Evolutionary conservation across 2,113 vertebrate species (phyloP), one percentile per base, ranked within the genome.

Genomic region (Hypocryptadius cinnamomeus): DNA sequence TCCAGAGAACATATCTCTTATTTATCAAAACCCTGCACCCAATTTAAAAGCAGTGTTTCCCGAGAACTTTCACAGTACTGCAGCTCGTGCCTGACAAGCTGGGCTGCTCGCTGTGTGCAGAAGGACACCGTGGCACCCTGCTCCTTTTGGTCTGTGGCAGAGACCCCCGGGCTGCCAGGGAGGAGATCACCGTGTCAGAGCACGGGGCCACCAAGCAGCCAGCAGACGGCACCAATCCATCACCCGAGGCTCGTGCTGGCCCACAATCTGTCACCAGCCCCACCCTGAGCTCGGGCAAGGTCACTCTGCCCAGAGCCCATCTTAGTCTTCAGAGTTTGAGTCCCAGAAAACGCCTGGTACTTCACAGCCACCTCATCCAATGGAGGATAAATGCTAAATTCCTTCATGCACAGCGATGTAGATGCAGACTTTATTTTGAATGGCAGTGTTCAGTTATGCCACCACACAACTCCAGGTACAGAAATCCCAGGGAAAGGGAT

Each of bases 21-120:
- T 31, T 63, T 59, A 65, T 73, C 42, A 45, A 69, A 68, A 17
- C 0, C 2, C 11, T n/a, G 30, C 60, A 59, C 1, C 2, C 5
- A 59, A 24, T 5, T 47, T 4, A 68, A 68, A 73, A 89, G 40
- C 44, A n/a, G 6, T 1, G 5, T 50, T 83, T 77, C 57, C 68
- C 60, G 57, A 89, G 72, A 27, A 19, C 15, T 6, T 4, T 4
- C 17, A 19, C 1, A 0, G 13, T 20, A 25, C 63, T 40, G 10
- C n/a, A 54, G 61, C 12, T 89, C 30, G 1, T 1, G 5, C 3
- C 4, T 2, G 37, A 44, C 61, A 60, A 40, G 37, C 23, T 27
- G 48, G 23, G 70, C 57, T 5, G 14, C n/a, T 65, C 5, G 2
- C 39, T 54, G 17, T 45, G 42, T 0, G 0, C 39, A 5, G 8